Evolutionary conservation across 2,113 vertebrate genomes (phyloP).

Genomic region (Oreochromis tanganicae): DNA sequence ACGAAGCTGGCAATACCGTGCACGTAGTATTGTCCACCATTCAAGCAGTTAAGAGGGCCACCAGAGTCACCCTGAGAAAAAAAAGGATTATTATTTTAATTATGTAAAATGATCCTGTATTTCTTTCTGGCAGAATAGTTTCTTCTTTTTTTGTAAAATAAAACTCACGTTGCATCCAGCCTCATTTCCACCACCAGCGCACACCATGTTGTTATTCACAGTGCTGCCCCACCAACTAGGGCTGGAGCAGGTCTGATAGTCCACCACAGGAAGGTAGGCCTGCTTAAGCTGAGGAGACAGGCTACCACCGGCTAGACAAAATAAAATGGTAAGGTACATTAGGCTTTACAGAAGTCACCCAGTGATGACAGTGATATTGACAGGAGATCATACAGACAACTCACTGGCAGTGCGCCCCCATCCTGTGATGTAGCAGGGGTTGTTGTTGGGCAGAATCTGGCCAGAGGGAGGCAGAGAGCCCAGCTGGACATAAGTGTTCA

Average conservation of each 20-base stretch:
- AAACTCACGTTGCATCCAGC: slow-evolving; percentile 78
- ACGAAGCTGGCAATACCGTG: slow-evolving; percentile 83
- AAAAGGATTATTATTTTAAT: not conserved
- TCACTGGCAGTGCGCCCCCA: slow-evolving; percentile 83
- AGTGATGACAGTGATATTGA: not conserved
- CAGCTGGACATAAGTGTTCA: slow-evolving; percentile 79
- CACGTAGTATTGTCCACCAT: slow-evolving; percentile 71
- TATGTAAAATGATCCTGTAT: not conserved
- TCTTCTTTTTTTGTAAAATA: not conserved
- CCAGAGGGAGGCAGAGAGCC: slow-evolving; percentile 69
- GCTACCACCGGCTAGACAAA: slow-evolving; percentile 69
- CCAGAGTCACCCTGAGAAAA: slow-evolving; percentile 79
- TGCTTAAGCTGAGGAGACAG: slow-evolving; percentile 73
- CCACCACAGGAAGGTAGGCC: slow-evolving; percentile 75
- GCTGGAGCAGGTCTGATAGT: slow-evolving; percentile 68
- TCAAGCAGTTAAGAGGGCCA: slow-evolving; percentile 78
- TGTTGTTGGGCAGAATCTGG: slow-evolving; percentile 72
- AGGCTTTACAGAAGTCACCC: not conserved
- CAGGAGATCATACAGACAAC: not conserved
- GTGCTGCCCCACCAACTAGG: slow-evolving; percentile 76
- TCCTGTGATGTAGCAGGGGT: slow-evolving; percentile 80
- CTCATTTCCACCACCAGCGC: slow-evolving; percentile 72
- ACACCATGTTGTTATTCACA: slow-evolving; percentile 80
- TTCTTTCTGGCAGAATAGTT: not conserved
- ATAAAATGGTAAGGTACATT: not conserved